Percentiles rank a stretch among this genome's conserved stretches.
Conservation (phyloP, 2,888 invertebrate genomes). For the Dicyrtoma fusca region DNA sequence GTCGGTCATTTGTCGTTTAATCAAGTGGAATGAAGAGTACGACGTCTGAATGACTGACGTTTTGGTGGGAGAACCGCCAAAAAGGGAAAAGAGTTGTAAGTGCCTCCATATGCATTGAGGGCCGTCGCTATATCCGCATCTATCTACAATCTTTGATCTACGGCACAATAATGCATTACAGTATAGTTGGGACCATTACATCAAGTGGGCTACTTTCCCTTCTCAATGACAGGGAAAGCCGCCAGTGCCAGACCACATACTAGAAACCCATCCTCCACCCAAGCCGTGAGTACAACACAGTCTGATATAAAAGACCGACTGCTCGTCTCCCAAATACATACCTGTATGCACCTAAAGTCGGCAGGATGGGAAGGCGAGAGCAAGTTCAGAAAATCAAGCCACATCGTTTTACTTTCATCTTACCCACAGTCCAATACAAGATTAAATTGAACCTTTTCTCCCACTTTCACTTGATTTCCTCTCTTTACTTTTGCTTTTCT, state of each 20-base stretch:
- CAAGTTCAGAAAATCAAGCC: constrained; percentile 5
- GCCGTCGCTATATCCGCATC: no score
- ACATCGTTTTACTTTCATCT: constrained; percentile 23
- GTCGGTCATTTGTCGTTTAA: constrained; percentile 34
- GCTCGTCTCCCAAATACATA: background rate
- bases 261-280: background rate
- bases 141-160: background rate
- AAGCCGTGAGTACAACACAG: background rate
- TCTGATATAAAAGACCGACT: no score
- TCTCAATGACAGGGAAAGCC: background rate
- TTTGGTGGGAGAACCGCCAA: background rate
- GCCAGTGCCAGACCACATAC: background rate
- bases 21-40: constrained; percentile 34
- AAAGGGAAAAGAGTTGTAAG: background rate
- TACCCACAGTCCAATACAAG: constrained; percentile 18
- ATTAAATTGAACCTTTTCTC: constrained; percentile 32
- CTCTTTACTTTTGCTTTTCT: background rate
- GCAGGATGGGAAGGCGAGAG: background rate
- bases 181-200: background rate
- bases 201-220: background rate
- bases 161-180: constrained; percentile 4
- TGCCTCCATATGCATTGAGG: no score
- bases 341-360: background rate
- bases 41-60: constrained; percentile 31
- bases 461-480: constrained; percentile 1